These are phyloP conservation scores for Chamaetylas fuelleborni DNA, from an alignment of 2,113 vertebrate genomes.

Conservation along the genomic window DNA sequence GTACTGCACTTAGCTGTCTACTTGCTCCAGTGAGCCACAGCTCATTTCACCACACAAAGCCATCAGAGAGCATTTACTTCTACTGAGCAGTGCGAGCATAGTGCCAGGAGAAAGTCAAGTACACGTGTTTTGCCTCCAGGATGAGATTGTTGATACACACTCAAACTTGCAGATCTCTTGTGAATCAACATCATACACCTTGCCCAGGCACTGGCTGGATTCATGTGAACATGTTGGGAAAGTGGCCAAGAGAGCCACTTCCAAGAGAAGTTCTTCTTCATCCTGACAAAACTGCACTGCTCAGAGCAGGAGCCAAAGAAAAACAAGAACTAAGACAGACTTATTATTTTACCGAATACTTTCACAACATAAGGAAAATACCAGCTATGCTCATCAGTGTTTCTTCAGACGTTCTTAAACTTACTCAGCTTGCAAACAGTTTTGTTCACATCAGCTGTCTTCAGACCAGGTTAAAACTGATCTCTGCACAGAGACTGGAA, in stretches of 20 bases:
- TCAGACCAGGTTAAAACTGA: neutral
- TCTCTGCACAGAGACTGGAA: neutral
- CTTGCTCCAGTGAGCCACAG: neutral
- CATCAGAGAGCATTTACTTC: neutral
- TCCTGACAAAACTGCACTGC: neutral
- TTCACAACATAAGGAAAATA: neutral
- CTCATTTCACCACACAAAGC: neutral
- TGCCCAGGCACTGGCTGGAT: neutral
- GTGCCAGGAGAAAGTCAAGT: neutral
- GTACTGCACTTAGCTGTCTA: neutral
- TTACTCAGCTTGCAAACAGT: neutral
- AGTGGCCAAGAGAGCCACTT: neutral
- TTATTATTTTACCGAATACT: neutral
- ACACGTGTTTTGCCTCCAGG: neutral
- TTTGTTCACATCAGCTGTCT: neutral
- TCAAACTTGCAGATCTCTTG: neutral
- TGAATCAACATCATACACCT: neutral
- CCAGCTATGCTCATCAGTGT: neutral
- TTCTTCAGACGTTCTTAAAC: neutral
- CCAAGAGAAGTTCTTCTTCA: neutral
- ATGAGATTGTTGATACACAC: neutral
- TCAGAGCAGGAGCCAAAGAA: neutral
- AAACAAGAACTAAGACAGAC: neutral
- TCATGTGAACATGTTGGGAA: neutral
- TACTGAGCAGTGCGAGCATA: neutral